Conservation (phyloP, 2,888 invertebrate species). For the Diplazon laetatorius region DNA sequence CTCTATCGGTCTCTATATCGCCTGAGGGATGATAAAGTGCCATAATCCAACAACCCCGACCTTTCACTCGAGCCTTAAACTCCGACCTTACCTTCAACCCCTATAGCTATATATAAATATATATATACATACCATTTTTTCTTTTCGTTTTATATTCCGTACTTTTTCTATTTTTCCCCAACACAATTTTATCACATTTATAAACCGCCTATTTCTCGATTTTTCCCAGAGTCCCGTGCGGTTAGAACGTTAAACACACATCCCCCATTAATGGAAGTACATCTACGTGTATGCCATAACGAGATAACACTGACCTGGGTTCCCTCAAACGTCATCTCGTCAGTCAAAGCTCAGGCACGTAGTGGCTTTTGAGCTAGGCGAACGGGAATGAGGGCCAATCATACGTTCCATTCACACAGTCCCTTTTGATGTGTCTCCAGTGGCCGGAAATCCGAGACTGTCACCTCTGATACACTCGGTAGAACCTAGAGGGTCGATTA, state of each 20-base stretch:
- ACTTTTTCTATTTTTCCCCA: no score
- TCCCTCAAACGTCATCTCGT: neutral
- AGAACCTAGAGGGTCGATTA: neutral
- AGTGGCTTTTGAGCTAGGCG: neutral
- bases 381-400: slow-evolving; percentile 1
- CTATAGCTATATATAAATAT: no score
- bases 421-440: slow-evolving; percentile 1
- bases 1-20: slow-evolving; percentile 34
- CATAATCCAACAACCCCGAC: slow-evolving; percentile 27
- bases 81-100: slow-evolving; percentile 1
- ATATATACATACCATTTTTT: no score
- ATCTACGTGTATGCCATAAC: neutral
- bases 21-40: slow-evolving; percentile 46
- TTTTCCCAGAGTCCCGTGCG: neutral
- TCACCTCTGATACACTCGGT: neutral
- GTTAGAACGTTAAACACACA: slow-evolving; percentile 18
- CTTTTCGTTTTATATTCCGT: no score
- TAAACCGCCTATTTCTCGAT: neutral
- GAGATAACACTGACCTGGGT: neutral
- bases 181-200: neutral
- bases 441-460: neutral
- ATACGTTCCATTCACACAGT: slow-evolving; percentile 7
- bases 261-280: slow-evolving; percentile 38
- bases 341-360: neutral
- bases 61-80: slow-evolving; percentile 15